Evolutionary conservation across 2,113 vertebrate genomes (phyloP).

Genomic region (Ameiurus melas): DNA sequence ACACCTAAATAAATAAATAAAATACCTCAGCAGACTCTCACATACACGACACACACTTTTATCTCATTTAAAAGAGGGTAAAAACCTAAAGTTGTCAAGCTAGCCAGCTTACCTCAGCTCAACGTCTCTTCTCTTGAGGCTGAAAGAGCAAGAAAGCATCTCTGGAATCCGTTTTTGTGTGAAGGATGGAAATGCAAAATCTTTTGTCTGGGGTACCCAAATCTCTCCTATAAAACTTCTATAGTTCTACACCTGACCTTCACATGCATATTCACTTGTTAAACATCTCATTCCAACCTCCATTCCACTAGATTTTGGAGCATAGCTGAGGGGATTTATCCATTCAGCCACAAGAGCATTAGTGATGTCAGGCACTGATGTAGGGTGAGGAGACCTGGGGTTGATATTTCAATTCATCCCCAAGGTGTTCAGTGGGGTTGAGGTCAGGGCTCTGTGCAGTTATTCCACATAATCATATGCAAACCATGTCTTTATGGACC

Average conservation of each 20-base stretch:
- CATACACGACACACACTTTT: background rate
- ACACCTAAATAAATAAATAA: no score
- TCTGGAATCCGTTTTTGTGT: background rate
- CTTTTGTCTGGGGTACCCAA: background rate
- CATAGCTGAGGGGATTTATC: background rate
- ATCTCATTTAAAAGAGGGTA: background rate
- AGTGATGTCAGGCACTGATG: background rate
- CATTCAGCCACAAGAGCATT: background rate
- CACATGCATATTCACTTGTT: background rate
- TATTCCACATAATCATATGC: background rate
- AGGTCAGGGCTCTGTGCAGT: background rate
- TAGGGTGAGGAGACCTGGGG: background rate
- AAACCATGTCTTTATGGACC: background rate
- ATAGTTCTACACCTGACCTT: background rate
- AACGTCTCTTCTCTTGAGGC: background rate
- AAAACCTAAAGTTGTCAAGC: background rate
- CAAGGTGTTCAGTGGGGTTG: background rate
- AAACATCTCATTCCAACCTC: background rate
- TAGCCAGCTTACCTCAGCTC: background rate
- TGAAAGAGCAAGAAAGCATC: background rate
- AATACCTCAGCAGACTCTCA: no score
- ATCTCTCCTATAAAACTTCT: background rate
- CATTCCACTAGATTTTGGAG: background rate
- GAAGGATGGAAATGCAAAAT: background rate
- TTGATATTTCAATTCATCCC: background rate